phyloP scores from a whole-genome alignment of 1,140 invertebrate species.

The Drosophila rhopaloa region DNA sequence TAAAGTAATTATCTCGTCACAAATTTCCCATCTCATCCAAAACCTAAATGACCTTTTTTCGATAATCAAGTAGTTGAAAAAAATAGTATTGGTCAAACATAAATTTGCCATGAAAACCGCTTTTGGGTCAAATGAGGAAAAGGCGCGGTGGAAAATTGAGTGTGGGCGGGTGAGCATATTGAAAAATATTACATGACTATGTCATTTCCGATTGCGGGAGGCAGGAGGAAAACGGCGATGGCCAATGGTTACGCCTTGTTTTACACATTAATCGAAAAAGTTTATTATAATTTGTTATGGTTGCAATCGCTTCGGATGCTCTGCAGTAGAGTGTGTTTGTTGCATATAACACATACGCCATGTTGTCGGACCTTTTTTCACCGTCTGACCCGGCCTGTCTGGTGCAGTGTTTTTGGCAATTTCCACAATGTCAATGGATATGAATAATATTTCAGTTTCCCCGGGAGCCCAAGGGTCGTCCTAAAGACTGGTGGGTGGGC shows the following conservation, averaged over 20 bases:
- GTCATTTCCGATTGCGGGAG: constrained; percentile 5
- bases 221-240: not conserved
- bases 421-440: constrained; percentile 49
- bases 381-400: constrained; percentile 37
- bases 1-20: not conserved
- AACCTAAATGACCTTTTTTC: not conserved
- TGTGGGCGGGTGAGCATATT: constrained; percentile 44
- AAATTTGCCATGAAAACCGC: constrained; percentile 51
- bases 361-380: constrained; percentile 46
- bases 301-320: constrained; percentile 25
- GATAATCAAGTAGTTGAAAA: constrained; percentile 15
- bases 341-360: constrained; percentile 56
- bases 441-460: constrained; percentile 67
- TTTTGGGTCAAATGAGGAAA: constrained; percentile 1
- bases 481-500: constrained; percentile 9
- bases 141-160: not conserved
- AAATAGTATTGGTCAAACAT: constrained; percentile 35
- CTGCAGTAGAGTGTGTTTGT: not conserved
- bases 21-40: not conserved
- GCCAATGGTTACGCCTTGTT: constrained; percentile 30
- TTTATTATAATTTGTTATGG: constrained; percentile 77
- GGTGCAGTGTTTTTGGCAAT: constrained; percentile 41
- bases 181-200: constrained; percentile 52
- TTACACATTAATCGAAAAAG: constrained; percentile 77
- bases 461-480: not conserved